phyloP scores from a whole-genome alignment of 1,140 invertebrate species.

The Sitobion miscanthi region DNA sequence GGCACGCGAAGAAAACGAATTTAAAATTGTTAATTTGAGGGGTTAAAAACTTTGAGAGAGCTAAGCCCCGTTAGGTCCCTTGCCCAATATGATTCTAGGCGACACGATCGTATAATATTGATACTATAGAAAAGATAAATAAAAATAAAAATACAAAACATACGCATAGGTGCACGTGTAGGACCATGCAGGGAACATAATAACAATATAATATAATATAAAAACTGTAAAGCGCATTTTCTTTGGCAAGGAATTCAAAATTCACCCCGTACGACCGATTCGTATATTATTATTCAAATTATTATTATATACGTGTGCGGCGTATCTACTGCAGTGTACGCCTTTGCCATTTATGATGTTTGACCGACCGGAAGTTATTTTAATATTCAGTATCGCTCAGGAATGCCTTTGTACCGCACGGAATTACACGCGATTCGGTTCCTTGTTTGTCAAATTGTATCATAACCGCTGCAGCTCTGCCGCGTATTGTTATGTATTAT shows the following conservation, averaged over 20 bases:
- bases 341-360: conserved; percentile 51
- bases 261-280: conserved; percentile 18
- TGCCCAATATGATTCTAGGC: background rate
- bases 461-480: conserved; percentile 16
- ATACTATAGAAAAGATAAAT: background rate
- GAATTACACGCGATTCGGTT: conserved; percentile 50
- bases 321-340: conserved; percentile 14
- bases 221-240: conserved; percentile 40
- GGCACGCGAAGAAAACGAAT: too few species aligned
- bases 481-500: conserved; percentile 31
- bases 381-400: conserved; percentile 51
- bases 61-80: background rate
- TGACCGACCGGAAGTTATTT: conserved; percentile 56
- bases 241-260: conserved; percentile 25
- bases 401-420: conserved; percentile 48
- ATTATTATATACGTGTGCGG: background rate
- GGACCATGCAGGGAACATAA: background rate
- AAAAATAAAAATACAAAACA: background rate
- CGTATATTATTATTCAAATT: conserved; percentile 23
- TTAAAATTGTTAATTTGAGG: background rate
- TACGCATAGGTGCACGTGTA: background rate
- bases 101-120: background rate
- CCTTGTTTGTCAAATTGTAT: conserved; percentile 53
- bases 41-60: background rate
- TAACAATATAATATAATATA: background rate